Evolutionary conservation across 2,797 vertebrate species (phyloP), one percentile per base, ranked within the genome.

Genomic region (Notoglanidium macrostoma): DNA sequence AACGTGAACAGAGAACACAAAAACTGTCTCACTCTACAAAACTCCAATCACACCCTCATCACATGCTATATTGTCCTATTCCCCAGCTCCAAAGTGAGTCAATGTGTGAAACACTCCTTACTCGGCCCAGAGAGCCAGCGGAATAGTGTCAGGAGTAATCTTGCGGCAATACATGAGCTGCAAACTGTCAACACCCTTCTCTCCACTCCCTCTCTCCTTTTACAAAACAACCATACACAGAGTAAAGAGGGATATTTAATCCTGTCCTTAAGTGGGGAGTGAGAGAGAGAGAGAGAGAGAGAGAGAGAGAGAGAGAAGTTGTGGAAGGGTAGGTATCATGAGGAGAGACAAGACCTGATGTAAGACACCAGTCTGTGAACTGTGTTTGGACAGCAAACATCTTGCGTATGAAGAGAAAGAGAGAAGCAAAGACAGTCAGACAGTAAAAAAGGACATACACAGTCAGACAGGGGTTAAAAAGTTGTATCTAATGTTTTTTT

Each of bases 51-150:
- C 80, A 77, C 84, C 86, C 81, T 81, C 46, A 55, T 89, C 9
- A 68, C 85, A 83, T 82, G 61, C 44, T 65, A 78, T 82, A 74
- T 54, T 49, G 68, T 88, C 78, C 90, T 83, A 85, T 68, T 59
- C 83, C 86, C 59, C 4, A 85, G 88, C 90, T 90, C 92, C 91
- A 94, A 95, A 95, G 94, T 95, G 95, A 94, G 95, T 95, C 95
- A 95, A 94, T 94, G 94, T 61, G 92, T 94, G 94, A 95, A 95
- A 95, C 95, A 94, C 94, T 95, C 94, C 93, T 93, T 94, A 94
- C 92, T 91, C 93, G 92, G 93, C 92, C 86, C 93, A 87, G 88
- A 92, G 80, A 92, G 81, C 86, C 86, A 92, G 93, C 92, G 91
- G 93, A 94, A 88, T 92, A 93, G 92, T 87, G 82, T 92, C 92